phyloP scores from a whole-genome alignment of 2,888 invertebrate genomes.

The Meandrusa payeni region DNA sequence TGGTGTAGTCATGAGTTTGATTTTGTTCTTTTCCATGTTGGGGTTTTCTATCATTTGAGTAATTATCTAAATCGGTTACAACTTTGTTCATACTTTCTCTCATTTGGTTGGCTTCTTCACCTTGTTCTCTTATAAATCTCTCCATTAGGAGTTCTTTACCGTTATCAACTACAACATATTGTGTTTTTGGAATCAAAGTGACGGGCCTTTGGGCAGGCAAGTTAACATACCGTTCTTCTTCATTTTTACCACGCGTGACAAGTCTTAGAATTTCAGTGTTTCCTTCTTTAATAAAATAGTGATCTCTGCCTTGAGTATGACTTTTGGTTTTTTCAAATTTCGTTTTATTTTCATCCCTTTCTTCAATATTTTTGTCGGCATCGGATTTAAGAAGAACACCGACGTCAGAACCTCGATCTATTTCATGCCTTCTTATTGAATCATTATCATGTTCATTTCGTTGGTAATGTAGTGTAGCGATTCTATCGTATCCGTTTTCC shows the following conservation, averaged over 20 bases:
- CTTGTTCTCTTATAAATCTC: constrained; percentile 91
- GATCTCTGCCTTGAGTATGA: constrained; percentile 80
- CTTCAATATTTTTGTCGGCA: constrained; percentile 48
- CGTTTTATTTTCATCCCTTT: constrained; percentile 50
- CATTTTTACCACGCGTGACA: constrained; percentile 86
- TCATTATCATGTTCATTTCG: constrained; percentile 83
- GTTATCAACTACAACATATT: constrained; percentile 84
- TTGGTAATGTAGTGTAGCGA: constrained; percentile 70
- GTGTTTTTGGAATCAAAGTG: constrained; percentile 79
- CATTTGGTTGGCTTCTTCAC: constrained; percentile 83
- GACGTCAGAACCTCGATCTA: constrained; percentile 87
- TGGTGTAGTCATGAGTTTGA: constrained; percentile 58
- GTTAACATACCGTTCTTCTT: constrained; percentile 83
- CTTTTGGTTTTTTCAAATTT: constrained; percentile 56
- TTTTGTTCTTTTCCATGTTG: constrained; percentile 53
- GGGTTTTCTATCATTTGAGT: constrained; percentile 74
- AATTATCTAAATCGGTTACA: constrained; percentile 66
- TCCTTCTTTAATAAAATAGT: constrained; percentile 90
- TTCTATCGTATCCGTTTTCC: constrained; percentile 79
- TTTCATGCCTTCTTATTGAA: constrained; percentile 87
- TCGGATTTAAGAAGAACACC: constrained; percentile 72
- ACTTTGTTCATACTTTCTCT: constrained; percentile 70
- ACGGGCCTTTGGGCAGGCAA: constrained; percentile 77
- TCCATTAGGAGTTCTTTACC: constrained; percentile 93
- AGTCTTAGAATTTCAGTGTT: constrained; percentile 91